These are phyloP conservation scores for Tribolium castaneum DNA, from an alignment of 1,140 invertebrate genomes.

Conservation along the genomic window DNA sequence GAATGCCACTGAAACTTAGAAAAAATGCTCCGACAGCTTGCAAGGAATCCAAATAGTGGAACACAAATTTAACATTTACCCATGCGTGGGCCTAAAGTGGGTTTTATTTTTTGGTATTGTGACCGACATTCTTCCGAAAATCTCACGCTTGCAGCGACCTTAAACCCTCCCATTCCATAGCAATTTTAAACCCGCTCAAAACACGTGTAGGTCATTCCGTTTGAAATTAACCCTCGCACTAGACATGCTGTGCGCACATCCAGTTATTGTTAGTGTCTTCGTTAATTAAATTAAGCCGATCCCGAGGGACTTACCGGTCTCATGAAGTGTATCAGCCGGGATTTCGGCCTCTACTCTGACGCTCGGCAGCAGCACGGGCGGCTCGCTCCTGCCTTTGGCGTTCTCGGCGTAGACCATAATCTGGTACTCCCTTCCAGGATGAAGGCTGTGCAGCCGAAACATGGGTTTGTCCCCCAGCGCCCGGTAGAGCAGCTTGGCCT, in stretches of 20 bases:
- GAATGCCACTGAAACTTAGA: too few relatives aligned
- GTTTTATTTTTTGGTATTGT: too few relatives aligned
- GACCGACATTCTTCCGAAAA: too few relatives aligned
- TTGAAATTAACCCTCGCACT: constrained; percentile 45
- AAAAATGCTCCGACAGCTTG: too few relatives aligned
- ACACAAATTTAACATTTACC: too few relatives aligned
- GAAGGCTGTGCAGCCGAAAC: constrained; percentile 74
- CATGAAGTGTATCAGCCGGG: constrained; percentile 56
- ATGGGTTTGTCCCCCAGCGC: constrained; percentile 71
- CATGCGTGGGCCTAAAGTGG: too few relatives aligned
- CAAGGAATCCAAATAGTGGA: too few relatives aligned
- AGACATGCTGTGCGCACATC: constrained; percentile 51
- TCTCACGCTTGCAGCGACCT: too few relatives aligned
- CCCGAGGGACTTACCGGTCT: constrained; percentile 55
- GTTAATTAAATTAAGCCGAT: constrained; percentile 56
- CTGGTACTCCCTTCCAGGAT: constrained; percentile 75
- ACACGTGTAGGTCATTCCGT: constrained; percentile 45
- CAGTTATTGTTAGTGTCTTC: constrained; percentile 56
- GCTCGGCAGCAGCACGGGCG: constrained; percentile 70
- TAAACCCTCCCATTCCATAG: too few relatives aligned
- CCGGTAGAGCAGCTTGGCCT: constrained; percentile 67
- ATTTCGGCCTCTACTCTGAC: constrained; percentile 66
- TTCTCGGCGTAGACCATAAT: constrained; percentile 78
- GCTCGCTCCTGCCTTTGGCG: constrained; percentile 75
- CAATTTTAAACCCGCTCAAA: too few relatives aligned